Evolutionary conservation across 2,113 vertebrate genomes (phyloP).

Genomic region (Xiphophorus maculatus): DNA sequence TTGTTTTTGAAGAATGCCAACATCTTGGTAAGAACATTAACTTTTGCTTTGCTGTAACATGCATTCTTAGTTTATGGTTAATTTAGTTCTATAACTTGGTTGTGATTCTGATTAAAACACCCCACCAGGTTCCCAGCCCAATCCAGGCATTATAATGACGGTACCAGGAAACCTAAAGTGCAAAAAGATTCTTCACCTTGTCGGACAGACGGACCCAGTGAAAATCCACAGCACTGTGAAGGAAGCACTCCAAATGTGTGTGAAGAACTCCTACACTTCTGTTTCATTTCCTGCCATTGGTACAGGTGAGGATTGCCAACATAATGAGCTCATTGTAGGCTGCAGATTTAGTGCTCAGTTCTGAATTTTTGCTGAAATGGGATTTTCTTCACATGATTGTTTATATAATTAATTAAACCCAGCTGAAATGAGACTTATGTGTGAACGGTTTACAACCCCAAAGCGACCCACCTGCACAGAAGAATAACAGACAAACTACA

Average conservation of each 20-base stretch:
- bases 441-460: no score
- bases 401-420: no score
- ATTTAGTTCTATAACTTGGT: not conserved
- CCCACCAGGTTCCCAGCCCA: slow-evolving; percentile 68
- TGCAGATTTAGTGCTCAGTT: no score
- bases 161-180: slow-evolving; percentile 82
- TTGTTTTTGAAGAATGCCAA: slow-evolving; percentile 78
- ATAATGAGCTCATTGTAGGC: no score
- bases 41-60: not conserved
- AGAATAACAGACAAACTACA: no score
- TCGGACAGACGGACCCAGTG: slow-evolving; percentile 46
- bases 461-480: no score
- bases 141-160: slow-evolving; percentile 80
- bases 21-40: slow-evolving; percentile 74
- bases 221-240: slow-evolving; percentile 59
- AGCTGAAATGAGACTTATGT: no score
- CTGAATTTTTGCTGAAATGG: no score
- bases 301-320: slow-evolving; percentile 82
- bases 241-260: slow-evolving; percentile 81
- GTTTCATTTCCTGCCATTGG: slow-evolving; percentile 91
- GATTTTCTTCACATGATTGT: no score
- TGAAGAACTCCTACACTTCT: slow-evolving; percentile 71
- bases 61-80: not conserved
- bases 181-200: slow-evolving; percentile 87
- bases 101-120: not conserved